Percentiles rank a stretch among this genome's conserved stretches.
Evolutionary conservation across 2,888 invertebrate species (phyloP).

Genomic region (Celastrina argiolus): DNA sequence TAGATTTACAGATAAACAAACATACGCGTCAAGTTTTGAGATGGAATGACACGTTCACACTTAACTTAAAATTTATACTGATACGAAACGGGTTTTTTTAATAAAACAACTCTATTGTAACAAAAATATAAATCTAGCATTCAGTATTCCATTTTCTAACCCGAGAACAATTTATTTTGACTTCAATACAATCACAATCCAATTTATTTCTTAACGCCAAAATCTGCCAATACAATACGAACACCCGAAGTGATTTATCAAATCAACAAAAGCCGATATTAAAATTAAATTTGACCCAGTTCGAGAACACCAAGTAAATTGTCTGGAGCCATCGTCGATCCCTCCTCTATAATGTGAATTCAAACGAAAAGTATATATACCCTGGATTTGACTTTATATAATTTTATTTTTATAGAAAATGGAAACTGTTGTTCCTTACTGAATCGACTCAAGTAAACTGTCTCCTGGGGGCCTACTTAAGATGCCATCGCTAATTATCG

Average conservation of each 20-base stretch:
- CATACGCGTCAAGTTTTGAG: no score
- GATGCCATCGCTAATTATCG: no score
- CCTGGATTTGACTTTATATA: background rate
- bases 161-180: background rate
- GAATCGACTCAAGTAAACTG: no score
- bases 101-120: no score
- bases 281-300: conserved; percentile 1
- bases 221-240: conserved; percentile 10
- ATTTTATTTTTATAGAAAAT: no score
- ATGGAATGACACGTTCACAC: no score
- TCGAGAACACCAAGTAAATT: background rate
- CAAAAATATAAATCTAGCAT: no score
- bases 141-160: background rate
- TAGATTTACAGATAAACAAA: no score
- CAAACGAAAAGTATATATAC: background rate
- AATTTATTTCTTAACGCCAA: conserved; percentile 5
- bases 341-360: background rate
- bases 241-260: conserved; percentile 7
- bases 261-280: conserved; percentile 12
- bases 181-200: conserved; percentile 2
- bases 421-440: no score
- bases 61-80: no score
- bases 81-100: no score
- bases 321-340: background rate
- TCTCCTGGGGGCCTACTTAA: no score